Conservation (phyloP, 2,797 vertebrate genomes). For the Typhlichthys subterraneus region DNA sequence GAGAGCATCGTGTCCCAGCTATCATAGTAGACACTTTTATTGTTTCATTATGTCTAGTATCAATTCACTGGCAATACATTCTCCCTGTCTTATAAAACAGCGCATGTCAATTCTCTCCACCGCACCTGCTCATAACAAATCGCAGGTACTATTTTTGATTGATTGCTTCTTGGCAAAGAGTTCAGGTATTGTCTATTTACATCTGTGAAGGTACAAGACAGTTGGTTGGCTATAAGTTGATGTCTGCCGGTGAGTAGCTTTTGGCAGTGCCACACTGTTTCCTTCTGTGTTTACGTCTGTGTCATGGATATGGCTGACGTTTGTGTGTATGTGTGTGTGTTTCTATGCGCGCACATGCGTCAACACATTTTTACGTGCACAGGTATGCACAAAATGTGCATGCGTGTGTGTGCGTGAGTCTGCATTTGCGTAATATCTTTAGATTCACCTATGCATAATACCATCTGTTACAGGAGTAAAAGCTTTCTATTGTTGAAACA, state of each 20-base stretch:
- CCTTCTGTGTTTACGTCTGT: slow-evolving; percentile 17
- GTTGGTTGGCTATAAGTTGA: slow-evolving; percentile 36
- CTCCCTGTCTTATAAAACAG: slow-evolving; percentile 59
- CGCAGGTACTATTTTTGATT: slow-evolving; percentile 49
- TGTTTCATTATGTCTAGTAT: slow-evolving; percentile 69
- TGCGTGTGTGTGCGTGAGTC: slow-evolving; percentile 55
- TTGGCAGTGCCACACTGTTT: slow-evolving; percentile 28
- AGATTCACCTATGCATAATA: slow-evolving; percentile 49
- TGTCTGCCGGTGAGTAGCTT: slow-evolving; percentile 19
- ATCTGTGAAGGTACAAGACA: slow-evolving; percentile 46
- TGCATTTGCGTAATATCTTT: slow-evolving; percentile 60
- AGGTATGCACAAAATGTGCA: slow-evolving; percentile 48
- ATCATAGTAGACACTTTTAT: slow-evolving; percentile 54
- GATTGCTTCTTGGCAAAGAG: slow-evolving; percentile 57
- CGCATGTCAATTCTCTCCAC: slow-evolving; percentile 59
- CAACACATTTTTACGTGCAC: slow-evolving; percentile 28
- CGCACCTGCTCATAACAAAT: slow-evolving; percentile 73
- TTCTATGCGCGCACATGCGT: slow-evolving; percentile 49
- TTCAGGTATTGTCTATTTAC: slow-evolving; percentile 58
- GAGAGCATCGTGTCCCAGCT: slow-evolving; percentile 33
- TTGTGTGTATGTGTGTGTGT: slow-evolving; percentile 12
- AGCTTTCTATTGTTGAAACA: background rate
- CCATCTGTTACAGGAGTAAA: slow-evolving; percentile 50
- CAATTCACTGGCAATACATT: slow-evolving; percentile 66
- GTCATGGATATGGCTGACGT: slow-evolving; percentile 12